Evolutionary conservation across 2,113 vertebrate species (phyloP).

Genomic region (Isurus oxyrinchus): DNA sequence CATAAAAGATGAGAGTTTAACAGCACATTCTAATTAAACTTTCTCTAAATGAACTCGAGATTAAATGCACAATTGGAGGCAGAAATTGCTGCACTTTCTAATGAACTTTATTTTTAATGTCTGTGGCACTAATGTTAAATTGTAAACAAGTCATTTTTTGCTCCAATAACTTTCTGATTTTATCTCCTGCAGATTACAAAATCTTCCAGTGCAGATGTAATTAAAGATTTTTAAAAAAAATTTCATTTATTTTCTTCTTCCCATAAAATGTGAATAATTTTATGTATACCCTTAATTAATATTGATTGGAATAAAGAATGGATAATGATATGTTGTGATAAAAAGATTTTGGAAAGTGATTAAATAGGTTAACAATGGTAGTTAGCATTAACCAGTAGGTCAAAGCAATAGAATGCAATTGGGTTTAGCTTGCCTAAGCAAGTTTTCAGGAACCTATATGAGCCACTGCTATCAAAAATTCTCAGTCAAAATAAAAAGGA

Average conservation of each 20-base stretch:
- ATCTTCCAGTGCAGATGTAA: neutral
- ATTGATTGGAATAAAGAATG: neutral
- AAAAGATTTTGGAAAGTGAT: neutral
- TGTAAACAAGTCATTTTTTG: conserved; percentile 33
- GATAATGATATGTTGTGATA: neutral
- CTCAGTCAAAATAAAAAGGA: neutral
- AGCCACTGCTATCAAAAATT: neutral
- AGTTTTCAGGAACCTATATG: neutral
- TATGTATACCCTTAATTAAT: neutral
- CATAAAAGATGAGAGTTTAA: conserved; percentile 27
- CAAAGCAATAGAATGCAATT: neutral
- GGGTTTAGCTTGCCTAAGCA: neutral
- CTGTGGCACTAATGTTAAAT: conserved; percentile 20
- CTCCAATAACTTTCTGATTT: conserved; percentile 14
- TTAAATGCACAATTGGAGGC: conserved; percentile 36
- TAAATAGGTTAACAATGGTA: neutral
- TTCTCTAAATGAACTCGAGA: conserved; percentile 23
- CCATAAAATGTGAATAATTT: neutral
- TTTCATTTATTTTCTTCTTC: conserved; percentile 1
- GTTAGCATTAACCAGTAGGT: neutral
- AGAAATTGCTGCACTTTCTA: conserved; percentile 17
- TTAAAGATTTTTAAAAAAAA: neutral
- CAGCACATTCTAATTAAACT: conserved; percentile 33
- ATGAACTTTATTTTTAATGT: conserved; percentile 31
- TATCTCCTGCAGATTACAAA: conserved; percentile 16